Evolutionary conservation across 2,797 vertebrate species (phyloP).

Genomic region (Amazona finschi): DNA sequence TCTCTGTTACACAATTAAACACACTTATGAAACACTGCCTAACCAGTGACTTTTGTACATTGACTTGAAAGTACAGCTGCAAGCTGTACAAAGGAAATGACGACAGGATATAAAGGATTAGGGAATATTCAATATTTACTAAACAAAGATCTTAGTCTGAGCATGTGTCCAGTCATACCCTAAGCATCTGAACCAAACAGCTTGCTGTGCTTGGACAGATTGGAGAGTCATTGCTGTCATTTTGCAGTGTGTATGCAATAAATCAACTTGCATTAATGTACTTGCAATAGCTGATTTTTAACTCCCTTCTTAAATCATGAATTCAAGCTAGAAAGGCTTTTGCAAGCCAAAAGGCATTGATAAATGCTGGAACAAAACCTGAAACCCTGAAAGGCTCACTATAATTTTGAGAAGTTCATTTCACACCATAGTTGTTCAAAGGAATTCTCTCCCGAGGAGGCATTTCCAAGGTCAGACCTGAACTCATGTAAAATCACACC

Average conservation of each 20-base stretch:
- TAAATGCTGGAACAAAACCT: background rate
- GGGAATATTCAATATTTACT: constrained; percentile 67
- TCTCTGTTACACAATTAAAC: background rate
- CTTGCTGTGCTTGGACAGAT: background rate
- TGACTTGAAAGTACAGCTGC: constrained; percentile 53
- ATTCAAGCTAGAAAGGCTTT: background rate
- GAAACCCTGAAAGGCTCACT: background rate
- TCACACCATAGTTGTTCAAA: background rate
- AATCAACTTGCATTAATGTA: background rate
- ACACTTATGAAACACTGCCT: background rate
- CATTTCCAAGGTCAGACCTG: background rate
- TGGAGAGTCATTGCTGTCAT: background rate
- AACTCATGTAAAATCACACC: background rate
- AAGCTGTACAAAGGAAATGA: constrained; percentile 62
- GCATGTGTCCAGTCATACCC: constrained; percentile 30
- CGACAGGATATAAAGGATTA: constrained; percentile 51
- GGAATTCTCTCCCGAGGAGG: background rate
- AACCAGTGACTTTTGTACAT: background rate
- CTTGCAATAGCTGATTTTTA: background rate
- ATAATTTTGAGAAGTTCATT: background rate
- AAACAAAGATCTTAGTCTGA: constrained; percentile 53
- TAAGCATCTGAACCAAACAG: constrained; percentile 48
- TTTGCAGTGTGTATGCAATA: background rate
- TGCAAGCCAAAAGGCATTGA: background rate
- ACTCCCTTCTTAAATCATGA: background rate